phyloP scores from a whole-genome alignment of 35 echinoderm and acorn worm genomes.

The Diadema setosum region DNA sequence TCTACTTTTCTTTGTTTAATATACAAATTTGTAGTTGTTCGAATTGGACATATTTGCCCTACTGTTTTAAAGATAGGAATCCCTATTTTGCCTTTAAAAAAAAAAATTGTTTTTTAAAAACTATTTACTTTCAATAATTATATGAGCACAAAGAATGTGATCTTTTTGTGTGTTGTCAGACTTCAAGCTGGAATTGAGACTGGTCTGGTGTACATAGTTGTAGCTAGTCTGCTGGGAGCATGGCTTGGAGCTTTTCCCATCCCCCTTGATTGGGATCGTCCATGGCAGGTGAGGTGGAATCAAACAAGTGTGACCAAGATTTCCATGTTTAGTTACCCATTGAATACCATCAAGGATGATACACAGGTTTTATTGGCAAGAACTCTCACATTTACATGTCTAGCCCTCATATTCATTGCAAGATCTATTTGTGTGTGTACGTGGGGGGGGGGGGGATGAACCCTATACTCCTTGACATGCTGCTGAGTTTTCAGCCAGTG shows the following conservation, averaged over 20 bases:
- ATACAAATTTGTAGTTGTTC: not conserved
- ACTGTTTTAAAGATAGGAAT: not conserved
- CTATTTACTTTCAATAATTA: too few relatives aligned
- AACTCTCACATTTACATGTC: too few relatives aligned
- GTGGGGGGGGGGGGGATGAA: not conserved
- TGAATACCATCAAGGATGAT: not conserved
- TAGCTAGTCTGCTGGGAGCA: constrained; percentile 64
- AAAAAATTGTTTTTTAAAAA: not conserved
- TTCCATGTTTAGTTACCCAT: not conserved
- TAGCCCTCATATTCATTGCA: too few relatives aligned
- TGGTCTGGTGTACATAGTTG: constrained; percentile 35
- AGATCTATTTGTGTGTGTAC: not conserved
- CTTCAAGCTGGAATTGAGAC: constrained; percentile 47
- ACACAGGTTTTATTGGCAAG: too few relatives aligned
- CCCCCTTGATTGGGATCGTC: constrained; percentile 91
- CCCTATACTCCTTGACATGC: not conserved
- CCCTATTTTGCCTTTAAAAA: too few relatives aligned
- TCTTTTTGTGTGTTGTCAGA: not conserved
- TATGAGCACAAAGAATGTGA: not conserved
- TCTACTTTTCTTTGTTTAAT: not conserved
- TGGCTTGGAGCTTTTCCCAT: constrained; percentile 90
- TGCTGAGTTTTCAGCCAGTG: too few relatives aligned
- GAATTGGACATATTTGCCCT: not conserved
- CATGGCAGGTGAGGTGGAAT: constrained; percentile 73
- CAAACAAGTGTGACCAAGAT: not conserved